These are phyloP conservation scores for Poeciliopsis gracilis DNA, from an alignment of 2,797 vertebrate species.

Conservation along the genomic window DNA sequence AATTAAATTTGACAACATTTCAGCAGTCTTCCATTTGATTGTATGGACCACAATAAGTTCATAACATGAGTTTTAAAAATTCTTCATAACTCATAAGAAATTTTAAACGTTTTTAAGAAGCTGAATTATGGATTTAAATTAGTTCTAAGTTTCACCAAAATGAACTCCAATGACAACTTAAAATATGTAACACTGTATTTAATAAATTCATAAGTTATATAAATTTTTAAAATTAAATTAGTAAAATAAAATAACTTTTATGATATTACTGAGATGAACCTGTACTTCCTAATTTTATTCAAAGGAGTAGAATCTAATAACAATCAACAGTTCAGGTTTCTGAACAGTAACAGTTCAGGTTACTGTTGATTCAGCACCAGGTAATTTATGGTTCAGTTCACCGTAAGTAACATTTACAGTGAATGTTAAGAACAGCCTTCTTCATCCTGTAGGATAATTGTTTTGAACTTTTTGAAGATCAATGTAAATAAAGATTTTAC, in stretches of 20 bases:
- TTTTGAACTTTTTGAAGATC: neutral
- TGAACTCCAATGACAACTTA: neutral
- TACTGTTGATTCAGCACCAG: neutral
- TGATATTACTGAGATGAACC: neutral
- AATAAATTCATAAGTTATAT: neutral
- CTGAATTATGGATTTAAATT: neutral
- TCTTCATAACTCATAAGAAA: neutral
- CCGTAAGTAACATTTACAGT: no score
- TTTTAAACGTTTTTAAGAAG: neutral
- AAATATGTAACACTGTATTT: neutral
- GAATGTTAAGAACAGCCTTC: neutral
- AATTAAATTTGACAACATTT: neutral
- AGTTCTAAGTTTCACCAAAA: neutral
- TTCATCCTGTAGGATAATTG: neutral
- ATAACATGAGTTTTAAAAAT: neutral
- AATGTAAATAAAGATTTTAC: neutral
- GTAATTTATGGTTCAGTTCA: neutral
- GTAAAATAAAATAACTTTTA: neutral
- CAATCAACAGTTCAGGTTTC: neutral
- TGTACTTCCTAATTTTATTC: neutral
- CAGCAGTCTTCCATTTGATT: neutral
- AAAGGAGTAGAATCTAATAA: neutral
- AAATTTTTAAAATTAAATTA: neutral
- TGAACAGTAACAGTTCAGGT: neutral
- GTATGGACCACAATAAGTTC: neutral